These are phyloP conservation scores for Sorex fumeus DNA, from an alignment of 2,113 vertebrate genomes.

Conservation along the genomic window DNA sequence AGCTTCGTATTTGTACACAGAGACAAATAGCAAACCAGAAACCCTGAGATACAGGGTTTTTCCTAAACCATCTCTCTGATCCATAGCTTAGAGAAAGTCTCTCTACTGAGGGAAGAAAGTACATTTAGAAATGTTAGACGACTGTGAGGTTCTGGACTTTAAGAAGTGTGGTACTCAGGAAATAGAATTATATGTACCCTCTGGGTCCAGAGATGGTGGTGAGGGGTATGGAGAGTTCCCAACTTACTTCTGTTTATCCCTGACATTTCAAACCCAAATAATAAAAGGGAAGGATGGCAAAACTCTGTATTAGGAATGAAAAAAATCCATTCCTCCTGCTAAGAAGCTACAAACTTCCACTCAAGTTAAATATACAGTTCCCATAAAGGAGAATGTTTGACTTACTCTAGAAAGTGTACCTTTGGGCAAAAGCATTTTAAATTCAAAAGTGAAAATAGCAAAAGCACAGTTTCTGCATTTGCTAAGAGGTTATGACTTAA, in stretches of 20 bases:
- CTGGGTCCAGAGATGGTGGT: not conserved
- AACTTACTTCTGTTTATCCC: not conserved
- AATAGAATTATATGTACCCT: not conserved
- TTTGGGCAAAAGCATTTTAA: not conserved
- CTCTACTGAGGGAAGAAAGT: not conserved
- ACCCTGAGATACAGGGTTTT: not conserved
- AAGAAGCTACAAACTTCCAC: not conserved
- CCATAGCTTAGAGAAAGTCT: not conserved
- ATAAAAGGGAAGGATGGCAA: not conserved
- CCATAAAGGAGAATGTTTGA: constrained; percentile 18
- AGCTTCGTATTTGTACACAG: not conserved
- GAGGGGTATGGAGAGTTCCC: too few relatives aligned
- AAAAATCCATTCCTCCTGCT: not conserved
- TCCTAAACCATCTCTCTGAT: too few relatives aligned
- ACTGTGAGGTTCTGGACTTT: not conserved
- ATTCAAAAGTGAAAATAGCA: not conserved
- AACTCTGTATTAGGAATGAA: not conserved
- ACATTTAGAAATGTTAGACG: not conserved
- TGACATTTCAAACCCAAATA: not conserved
- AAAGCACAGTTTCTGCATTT: not conserved
- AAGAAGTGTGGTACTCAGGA: not conserved
- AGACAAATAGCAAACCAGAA: not conserved
- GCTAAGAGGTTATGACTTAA: not conserved
- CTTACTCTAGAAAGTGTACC: not conserved
- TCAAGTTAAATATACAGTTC: constrained; percentile 24